Evolutionary conservation across 1,140 invertebrate genomes (phyloP), one percentile per base, ranked within the genome.

Genomic region (Zaprionus ornatus): DNA sequence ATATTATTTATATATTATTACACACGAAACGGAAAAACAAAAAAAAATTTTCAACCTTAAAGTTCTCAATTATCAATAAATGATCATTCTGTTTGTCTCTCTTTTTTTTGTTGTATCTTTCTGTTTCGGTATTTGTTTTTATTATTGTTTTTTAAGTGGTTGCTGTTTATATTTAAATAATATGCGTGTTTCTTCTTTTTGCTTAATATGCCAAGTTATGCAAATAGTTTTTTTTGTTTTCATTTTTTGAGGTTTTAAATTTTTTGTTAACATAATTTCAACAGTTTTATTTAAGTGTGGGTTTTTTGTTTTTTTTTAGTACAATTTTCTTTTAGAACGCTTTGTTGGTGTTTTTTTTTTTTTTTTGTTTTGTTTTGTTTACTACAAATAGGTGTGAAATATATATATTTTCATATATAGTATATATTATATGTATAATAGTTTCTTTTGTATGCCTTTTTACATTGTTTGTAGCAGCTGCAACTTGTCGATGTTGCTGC

Each of bases 361-460:
- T 57, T 85, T 74, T 25, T 71, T 80, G 59, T 35, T 66, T 78
- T 69, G 37, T 79, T 77, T 40, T 71, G 29, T 84, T 84, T 64
- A 75, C 62, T 87, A 77, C 32, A 73, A 55, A 65, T 82, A 82
- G 48, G 56, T 77, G 57, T 74, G 65, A 74, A 70, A 66, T 72
- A 65, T 86, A 63, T 69, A 57, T 45, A 32, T 63, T 37, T 48
- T 21, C 35, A 59, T 55, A 59, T 59, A 66, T 64, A 64, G 13
- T 59, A 70, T 86, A 64, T 74, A 66, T 77, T 70, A 79, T 75
- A 79, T 75, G 57, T 63, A 68, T 80, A 84, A 88, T 82, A 86
- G 83, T 87, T 84, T 84, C 77, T 64, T 60, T 68, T 77, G 77
- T 81, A 77, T 85, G 57, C 79, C 73, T 90, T 90, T 90, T 86